A percentile compares a stretch with the other conserved stretches of the same genome.
Conservation (phyloP, 2,113 vertebrate genomes). For the Phyllopteryx taeniolatus region DNA sequence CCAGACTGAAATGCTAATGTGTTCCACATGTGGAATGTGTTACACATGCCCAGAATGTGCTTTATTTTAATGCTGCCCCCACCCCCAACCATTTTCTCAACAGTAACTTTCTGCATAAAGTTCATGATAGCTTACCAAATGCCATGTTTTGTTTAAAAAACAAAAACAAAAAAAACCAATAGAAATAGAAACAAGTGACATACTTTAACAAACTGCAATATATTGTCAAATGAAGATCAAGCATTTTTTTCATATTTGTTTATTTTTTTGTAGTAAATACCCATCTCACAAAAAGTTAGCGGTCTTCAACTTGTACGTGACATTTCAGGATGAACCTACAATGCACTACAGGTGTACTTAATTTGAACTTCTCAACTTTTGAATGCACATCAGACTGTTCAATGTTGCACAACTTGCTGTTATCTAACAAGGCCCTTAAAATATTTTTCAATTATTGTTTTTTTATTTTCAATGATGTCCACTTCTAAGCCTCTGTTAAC, state of each 20-base stretch:
- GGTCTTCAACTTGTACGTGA: background rate
- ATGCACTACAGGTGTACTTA: background rate
- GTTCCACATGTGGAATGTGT: slow-evolving; percentile 77
- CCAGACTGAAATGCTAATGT: slow-evolving; percentile 54
- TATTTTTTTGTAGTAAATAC: background rate
- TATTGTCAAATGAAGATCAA: background rate
- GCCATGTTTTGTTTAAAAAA: no score
- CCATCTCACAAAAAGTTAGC: no score
- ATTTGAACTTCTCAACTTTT: background rate
- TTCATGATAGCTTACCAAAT: background rate
- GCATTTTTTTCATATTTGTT: no score
- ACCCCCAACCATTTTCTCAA: slow-evolving; percentile 20
- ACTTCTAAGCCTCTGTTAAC: no score
- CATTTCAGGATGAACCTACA: background rate
- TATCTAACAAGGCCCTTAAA: background rate
- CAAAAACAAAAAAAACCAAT: background rate
- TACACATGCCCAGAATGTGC: slow-evolving; percentile 43
- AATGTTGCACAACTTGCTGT: background rate
- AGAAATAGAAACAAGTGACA: background rate
- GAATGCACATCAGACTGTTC: background rate
- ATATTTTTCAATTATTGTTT: background rate
- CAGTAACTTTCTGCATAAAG: background rate
- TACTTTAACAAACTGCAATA: background rate
- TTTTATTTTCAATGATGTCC: no score
- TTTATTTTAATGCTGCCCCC: slow-evolving; percentile 49